A percentile compares a stretch with the other conserved stretches of the same genome.
phyloP scores from a whole-genome alignment of 2,113 vertebrate genomes.

The Toxostoma redivivum region DNA sequence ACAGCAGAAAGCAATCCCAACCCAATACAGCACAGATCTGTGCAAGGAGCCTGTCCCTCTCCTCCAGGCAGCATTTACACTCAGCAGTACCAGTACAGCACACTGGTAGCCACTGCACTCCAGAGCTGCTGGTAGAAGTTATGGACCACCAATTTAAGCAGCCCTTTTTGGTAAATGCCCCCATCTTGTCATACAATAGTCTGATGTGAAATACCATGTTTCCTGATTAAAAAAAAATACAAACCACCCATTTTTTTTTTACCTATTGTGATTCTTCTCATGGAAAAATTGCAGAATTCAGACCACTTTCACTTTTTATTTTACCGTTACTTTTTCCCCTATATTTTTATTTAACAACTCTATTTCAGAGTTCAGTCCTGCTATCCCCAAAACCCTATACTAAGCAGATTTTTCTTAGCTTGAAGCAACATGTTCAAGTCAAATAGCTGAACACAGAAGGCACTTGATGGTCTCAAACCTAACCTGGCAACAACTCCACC shows the following conservation, averaged over 20 bases:
- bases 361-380: not conserved
- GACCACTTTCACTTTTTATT: not conserved
- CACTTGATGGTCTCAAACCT: not conserved
- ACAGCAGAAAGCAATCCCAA: not conserved
- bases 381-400: not conserved
- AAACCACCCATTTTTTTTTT: not conserved
- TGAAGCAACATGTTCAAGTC: not conserved
- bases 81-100: not conserved
- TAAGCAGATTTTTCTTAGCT: not conserved
- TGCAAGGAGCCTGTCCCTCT: not conserved
- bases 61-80: not conserved
- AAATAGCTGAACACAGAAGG: not conserved
- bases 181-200: not conserved
- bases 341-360: not conserved
- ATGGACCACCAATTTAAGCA: not conserved
- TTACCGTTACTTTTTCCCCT: not conserved
- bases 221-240: not conserved
- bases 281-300: not conserved
- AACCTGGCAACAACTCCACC: not conserved
- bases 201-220: not conserved
- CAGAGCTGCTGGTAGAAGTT: not conserved
- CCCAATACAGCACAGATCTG: rapidly evolving
- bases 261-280: not conserved
- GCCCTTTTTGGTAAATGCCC: not conserved
- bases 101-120: rapidly evolving